Evolutionary conservation across 1,140 invertebrate species (phyloP).

Genomic region (Mycetomoellerius zeteki): DNA sequence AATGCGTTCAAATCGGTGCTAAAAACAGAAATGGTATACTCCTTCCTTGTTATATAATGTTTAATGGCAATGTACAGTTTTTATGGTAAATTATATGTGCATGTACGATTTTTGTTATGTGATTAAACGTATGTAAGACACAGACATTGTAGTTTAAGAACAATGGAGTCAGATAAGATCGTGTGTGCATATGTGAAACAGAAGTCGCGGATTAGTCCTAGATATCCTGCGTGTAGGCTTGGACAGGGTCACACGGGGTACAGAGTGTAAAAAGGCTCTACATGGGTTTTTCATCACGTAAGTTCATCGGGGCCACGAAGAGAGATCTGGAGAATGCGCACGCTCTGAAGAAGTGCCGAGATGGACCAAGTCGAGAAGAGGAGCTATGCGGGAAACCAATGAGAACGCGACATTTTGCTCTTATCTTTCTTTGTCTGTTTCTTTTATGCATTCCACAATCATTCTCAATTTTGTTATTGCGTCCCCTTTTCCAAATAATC

Average conservation of each 20-base stretch:
- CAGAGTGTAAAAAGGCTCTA: conserved; percentile 61
- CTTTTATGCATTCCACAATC: conserved; percentile 48
- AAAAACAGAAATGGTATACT: background rate
- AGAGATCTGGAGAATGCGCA: conserved; percentile 80
- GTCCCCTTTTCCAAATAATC: background rate
- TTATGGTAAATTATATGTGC: conserved; percentile 21
- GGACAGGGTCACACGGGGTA: conserved; percentile 59
- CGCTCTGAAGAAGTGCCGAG: conserved; percentile 80
- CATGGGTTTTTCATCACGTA: conserved; percentile 84
- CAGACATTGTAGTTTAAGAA: conserved; percentile 55
- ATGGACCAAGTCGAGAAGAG: conserved; percentile 62
- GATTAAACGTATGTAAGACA: background rate
- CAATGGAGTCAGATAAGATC: conserved; percentile 74
- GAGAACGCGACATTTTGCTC: conserved; percentile 82
- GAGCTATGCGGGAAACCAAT: conserved; percentile 67
- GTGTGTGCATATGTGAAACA: conserved; percentile 51
- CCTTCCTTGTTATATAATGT: conserved; percentile 31
- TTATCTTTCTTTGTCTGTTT: conserved; percentile 65
- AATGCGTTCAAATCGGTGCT: background rate
- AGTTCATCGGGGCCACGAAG: conserved; percentile 85
- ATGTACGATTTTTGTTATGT: conserved; percentile 19
- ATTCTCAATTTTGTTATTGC: background rate
- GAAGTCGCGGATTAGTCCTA: conserved; percentile 77
- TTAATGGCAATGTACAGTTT: background rate
- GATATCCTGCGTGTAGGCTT: conserved; percentile 71